Base-by-base conservation (phyloP, 2,113 vertebrate genomes). In the Probosciger aterrimus region DNA sequence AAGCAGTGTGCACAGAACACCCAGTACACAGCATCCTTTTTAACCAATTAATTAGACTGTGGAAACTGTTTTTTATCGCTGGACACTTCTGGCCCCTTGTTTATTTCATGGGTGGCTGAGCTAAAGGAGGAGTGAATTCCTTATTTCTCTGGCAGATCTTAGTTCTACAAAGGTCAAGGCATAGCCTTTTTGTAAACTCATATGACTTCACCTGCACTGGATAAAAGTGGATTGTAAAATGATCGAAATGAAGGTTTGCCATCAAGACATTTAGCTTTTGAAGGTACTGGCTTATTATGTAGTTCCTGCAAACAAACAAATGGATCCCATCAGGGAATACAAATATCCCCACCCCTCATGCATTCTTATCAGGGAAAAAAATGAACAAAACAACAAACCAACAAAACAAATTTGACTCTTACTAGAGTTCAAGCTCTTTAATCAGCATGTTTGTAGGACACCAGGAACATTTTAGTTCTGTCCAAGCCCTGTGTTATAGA, bases 381-480 rank as follows among this genome's bases (percentile, higher is more conserved):
- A 62, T 14, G 9, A 31, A 12, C 0, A 16, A 53, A 31, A 18
- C 28, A 53, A 31, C 28, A 59, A 59, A n/a, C 6, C 33, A 59
- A n/a, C 57, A 59, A 10, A 59, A 23, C 33, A 59, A n/a, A 23
- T n/a, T n/a, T 59, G 4, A 28, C 14, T 68, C 14, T 68, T 65
- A 8, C 17, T 52, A 31, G 22, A 73, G 23, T 85, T 92, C 79
- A 75, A 24, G 20, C 11, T 85, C 15, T 94, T 93, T 95, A 75
- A 50, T 76, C 60, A 80, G 6, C 23, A 17, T 87, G n/a, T 80
- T 92, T 12, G 3, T 80, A 18, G 33, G 49, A 80, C 59, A 63
- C n/a, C 75, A 94, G 88, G 52, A 96, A 35, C 35, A 71, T 23
- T 68, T 80, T 20, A 77, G 62, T 65, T 55, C 35, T 86, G 30